Evolutionary conservation across 2,888 invertebrate species (phyloP).

Genomic region (Toxonevra muliebris): DNA sequence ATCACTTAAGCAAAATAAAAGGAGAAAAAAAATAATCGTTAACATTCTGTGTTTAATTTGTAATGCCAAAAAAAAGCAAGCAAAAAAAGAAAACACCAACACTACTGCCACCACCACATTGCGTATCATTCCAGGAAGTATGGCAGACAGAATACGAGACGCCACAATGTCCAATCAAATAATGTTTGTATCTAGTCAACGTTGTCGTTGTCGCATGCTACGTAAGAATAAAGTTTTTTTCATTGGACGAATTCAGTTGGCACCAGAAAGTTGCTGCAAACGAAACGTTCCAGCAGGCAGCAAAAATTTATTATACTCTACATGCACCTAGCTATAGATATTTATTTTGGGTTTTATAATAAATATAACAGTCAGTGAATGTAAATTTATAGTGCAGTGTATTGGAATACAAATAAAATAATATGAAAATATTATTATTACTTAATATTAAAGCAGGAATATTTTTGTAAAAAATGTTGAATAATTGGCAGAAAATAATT

Average conservation of each 20-base stretch:
- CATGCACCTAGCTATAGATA: no score
- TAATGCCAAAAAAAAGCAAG: background rate
- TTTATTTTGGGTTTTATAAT: no score
- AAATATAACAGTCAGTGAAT: no score
- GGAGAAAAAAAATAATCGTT: no score
- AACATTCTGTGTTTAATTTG: no score
- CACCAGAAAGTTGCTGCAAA: conserved; percentile 13
- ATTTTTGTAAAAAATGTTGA: background rate
- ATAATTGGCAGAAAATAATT: conserved; percentile 31
- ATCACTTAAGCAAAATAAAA: no score
- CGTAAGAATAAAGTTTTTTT: conserved; percentile 3
- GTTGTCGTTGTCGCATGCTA: conserved; percentile 6
- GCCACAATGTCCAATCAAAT: conserved; percentile 26
- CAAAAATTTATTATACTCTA: background rate
- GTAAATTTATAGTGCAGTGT: no score
- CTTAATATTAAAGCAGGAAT: no score
- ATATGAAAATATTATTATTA: no score
- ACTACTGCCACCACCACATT: background rate
- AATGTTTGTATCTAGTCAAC: background rate
- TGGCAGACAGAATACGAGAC: conserved; percentile 9
- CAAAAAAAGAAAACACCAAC: background rate
- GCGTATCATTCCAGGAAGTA: no score
- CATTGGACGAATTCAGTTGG: conserved; percentile 27
- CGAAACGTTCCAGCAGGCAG: conserved; percentile 12
- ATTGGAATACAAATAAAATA: no score